Evolutionary conservation across 1,140 invertebrate species (phyloP).

Genomic region (Mamestra configurata): DNA sequence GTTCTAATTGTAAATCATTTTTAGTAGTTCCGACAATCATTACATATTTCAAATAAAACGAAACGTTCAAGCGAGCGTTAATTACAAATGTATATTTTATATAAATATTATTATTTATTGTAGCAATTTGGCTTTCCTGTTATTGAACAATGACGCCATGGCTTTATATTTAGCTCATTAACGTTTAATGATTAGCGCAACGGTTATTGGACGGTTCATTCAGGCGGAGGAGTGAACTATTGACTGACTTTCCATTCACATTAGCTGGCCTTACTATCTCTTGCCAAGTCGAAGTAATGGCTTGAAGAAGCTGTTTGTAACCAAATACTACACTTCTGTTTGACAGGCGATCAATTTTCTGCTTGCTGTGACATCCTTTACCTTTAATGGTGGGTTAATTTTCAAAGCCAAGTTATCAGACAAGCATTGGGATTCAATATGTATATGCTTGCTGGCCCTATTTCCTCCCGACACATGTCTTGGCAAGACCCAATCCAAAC

Average conservation of each 20-base stretch:
- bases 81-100: slow-evolving; percentile 2
- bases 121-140: slow-evolving; percentile 29
- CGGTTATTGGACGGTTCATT: slow-evolving; percentile 4
- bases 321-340: no score
- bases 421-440: no score
- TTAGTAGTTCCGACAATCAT: background rate
- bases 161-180: slow-evolving; percentile 23
- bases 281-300: no score
- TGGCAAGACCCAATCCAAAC: background rate
- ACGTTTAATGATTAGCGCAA: slow-evolving; percentile 1
- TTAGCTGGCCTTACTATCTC: no score
- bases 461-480: background rate
- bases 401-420: no score
- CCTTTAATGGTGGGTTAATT: no score
- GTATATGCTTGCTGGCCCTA: no score
- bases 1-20: background rate
- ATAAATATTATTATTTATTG: slow-evolving; percentile 5
- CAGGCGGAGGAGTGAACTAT: background rate
- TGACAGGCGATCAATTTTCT: no score
- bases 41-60: background rate
- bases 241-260: background rate
- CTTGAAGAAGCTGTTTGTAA: no score
- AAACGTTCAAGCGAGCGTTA: background rate
- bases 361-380: no score
- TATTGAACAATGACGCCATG: slow-evolving; percentile 1